Conservation (phyloP, 2,797 vertebrate genomes). For the Anomalospiza imberbis region DNA sequence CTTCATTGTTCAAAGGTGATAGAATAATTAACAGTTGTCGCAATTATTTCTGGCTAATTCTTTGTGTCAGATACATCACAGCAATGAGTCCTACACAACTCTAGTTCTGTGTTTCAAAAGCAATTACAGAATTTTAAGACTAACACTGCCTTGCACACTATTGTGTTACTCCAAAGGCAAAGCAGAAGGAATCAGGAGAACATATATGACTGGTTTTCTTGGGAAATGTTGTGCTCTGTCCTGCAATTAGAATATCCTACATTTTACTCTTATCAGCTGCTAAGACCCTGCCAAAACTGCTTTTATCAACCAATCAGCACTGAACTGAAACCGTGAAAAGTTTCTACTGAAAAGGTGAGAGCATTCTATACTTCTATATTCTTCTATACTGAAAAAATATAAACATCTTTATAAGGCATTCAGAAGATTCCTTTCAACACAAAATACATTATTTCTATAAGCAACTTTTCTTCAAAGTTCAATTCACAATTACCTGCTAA, state of each 20-base stretch:
- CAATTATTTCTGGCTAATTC: background rate
- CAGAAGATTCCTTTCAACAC: background rate
- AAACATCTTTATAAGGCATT: background rate
- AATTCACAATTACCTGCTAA: background rate
- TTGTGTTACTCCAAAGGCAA: background rate
- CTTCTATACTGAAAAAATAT: background rate
- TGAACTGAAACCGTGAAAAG: background rate
- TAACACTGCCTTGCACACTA: background rate
- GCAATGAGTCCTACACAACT: background rate
- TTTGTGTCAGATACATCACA: background rate
- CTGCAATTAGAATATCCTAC: background rate
- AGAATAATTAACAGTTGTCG: background rate
- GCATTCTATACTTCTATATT: background rate
- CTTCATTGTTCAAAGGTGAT: background rate
- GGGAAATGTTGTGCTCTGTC: background rate
- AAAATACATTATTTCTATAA: background rate
- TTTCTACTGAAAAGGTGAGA: background rate
- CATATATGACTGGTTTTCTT: background rate
- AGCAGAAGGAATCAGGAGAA: background rate
- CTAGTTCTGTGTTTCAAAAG: background rate
- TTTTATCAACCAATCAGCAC: background rate
- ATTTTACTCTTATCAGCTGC: background rate
- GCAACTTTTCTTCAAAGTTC: background rate
- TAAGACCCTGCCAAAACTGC: background rate
- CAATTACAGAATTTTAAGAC: background rate